phyloP scores from a whole-genome alignment of 2,113 vertebrate genomes.

The Hemiprocne comata region DNA sequence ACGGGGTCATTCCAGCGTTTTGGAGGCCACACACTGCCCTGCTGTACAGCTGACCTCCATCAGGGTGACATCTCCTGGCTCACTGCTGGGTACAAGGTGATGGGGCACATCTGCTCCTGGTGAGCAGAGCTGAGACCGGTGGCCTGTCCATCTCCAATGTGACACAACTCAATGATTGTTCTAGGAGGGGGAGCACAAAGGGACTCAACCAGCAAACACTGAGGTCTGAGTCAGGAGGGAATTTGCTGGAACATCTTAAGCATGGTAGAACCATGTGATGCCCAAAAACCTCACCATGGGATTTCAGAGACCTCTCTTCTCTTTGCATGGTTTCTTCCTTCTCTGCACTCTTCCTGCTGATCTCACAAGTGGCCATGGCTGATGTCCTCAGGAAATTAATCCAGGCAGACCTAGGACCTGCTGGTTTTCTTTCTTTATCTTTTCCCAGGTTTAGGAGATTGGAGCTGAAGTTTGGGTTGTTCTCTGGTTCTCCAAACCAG shows the following conservation, averaged over 20 bases:
- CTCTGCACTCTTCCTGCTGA: neutral
- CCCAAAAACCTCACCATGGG: neutral
- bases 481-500: neutral
- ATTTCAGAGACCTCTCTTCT: neutral
- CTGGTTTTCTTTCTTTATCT: neutral
- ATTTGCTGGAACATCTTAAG: neutral
- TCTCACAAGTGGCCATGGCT: fast-evolving
- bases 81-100: neutral
- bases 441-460: neutral
- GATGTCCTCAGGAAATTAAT: neutral
- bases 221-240: neutral
- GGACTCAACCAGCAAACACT: neutral
- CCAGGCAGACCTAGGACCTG: neutral
- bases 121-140: fast-evolving
- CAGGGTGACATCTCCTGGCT: neutral
- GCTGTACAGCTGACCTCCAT: fast-evolving
- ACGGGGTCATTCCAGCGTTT: neutral
- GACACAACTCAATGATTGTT: neutral
- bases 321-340: neutral
- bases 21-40: neutral
- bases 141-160: neutral
- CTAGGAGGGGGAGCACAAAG: fast-evolving
- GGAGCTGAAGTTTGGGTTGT: neutral
- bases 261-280: neutral
- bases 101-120: fast-evolving